Evolutionary conservation across 2,113 vertebrate species (phyloP), one percentile per base, ranked within the genome.

Genomic region (Brachyhypopomus gauderio): DNA sequence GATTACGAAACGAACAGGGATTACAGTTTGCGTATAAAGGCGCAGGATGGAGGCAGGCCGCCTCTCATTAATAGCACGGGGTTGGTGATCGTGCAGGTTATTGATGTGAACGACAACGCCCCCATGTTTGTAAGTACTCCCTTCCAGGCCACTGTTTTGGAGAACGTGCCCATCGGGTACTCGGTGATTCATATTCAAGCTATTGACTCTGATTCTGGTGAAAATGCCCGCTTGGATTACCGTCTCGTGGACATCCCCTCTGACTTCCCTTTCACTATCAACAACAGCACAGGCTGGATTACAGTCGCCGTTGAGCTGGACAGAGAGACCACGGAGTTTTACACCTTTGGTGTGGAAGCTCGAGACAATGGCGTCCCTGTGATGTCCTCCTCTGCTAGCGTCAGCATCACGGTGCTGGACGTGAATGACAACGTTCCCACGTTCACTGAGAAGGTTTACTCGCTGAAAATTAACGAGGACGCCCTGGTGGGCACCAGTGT

Each of bases 41-140:
- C 98, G 2, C 97, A 99, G 90, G 98, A 99, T 1, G 96, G 96
- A 0, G 98, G 98, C 63, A 93, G 98, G 69, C 98, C 98, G 3
- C 98, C 98, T 0, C 92, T 97, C 87, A 98, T 96, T 79, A 99
- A 98, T 41, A 92, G 95, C 69, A 96, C 96, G 0, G 98, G 98
- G 12, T 93, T 98, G 91, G 96, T 99, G 70, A 94, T 96, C 0
- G 94, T 99, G 56, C 97, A 97, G 74, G 97, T 99, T 0, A 91
- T 98, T 83, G 98, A 99, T 0, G 90, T 99, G 1, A 99, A 99
- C 0, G 98, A 99, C 89, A 99, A 99, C 0, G 93, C 95, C 0
- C 98, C 98, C 36, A 97, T 98, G 91, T 99, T 99, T 62, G 96
- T 99, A 77, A 99, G 98, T 88, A 99, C 97, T 67, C 98, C 98